Conservation (phyloP, 2,113 vertebrate genomes). For the Mustela lutreola region DNA sequence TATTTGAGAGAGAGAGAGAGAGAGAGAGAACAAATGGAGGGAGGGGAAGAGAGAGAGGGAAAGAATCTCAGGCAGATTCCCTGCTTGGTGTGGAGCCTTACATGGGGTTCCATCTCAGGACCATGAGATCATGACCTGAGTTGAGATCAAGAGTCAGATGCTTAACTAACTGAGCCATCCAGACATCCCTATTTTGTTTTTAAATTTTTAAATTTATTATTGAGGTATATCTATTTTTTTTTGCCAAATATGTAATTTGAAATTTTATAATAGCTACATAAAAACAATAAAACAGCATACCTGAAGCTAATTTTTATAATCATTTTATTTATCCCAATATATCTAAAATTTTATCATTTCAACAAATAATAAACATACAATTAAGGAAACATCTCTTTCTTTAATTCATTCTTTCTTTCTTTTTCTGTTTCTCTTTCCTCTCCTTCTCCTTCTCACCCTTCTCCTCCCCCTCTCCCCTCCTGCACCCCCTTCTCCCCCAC, state of each 20-base stretch:
- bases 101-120: neutral
- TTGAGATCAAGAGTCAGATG: neutral
- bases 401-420: neutral
- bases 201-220: neutral
- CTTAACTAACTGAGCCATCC: neutral
- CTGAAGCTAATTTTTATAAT: neutral
- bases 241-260: neutral
- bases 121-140: neutral
- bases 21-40: neutral
- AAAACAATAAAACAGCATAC: neutral
- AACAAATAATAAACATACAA: neutral
- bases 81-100: neutral
- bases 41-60: neutral
- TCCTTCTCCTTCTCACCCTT: neutral
- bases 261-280: neutral
- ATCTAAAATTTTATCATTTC: neutral
- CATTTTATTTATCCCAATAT: neutral
- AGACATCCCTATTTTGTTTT: neutral
- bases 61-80: neutral
- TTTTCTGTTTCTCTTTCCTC: neutral
- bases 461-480: neutral
- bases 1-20: neutral
- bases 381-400: neutral
- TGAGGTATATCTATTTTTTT: neutral
- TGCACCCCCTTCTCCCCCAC: no score